Evolutionary conservation across 2,888 invertebrate species (phyloP).

Genomic region (Ennomos erosarius): DNA sequence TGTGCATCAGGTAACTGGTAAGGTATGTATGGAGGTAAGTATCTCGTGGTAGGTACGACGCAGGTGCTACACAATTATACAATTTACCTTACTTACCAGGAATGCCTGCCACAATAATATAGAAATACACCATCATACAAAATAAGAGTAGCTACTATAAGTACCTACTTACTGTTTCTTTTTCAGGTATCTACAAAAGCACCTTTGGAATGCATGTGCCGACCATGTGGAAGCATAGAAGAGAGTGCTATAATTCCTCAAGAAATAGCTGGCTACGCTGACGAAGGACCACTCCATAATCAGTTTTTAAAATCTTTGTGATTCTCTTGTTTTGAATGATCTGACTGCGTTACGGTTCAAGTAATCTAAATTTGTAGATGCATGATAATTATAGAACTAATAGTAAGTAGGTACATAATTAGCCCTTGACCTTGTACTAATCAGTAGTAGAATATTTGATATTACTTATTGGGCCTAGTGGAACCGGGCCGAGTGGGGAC

Average conservation of each 20-base stretch:
- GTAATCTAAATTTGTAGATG: no score
- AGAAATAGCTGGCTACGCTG: constrained; percentile 94
- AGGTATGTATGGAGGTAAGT: no score
- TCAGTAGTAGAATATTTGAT: no score
- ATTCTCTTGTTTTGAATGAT: not conserved
- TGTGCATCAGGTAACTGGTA: no score
- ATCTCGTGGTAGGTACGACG: no score
- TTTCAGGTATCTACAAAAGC: constrained; percentile 95
- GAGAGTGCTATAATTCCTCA: constrained; percentile 95
- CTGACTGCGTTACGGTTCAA: not conserved
- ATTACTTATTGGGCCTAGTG: no score
- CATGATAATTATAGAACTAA: no score
- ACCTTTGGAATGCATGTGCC: constrained; percentile 96
- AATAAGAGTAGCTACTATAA: no score
- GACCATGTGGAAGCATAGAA: constrained; percentile 95
- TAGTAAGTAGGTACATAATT: no score
- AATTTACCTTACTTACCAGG: not conserved
- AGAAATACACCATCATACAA: not conserved
- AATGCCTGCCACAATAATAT: constrained; percentile 1
- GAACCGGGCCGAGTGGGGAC: no score
- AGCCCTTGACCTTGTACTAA: no score
- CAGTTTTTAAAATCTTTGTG: constrained; percentile 90
- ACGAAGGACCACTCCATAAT: constrained; percentile 92
- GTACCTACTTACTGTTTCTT: not conserved
- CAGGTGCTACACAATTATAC: no score